These are phyloP conservation scores for Lepisosteus osseus DNA, from an alignment of 2,113 vertebrate genomes.

Conservation along the genomic window DNA sequence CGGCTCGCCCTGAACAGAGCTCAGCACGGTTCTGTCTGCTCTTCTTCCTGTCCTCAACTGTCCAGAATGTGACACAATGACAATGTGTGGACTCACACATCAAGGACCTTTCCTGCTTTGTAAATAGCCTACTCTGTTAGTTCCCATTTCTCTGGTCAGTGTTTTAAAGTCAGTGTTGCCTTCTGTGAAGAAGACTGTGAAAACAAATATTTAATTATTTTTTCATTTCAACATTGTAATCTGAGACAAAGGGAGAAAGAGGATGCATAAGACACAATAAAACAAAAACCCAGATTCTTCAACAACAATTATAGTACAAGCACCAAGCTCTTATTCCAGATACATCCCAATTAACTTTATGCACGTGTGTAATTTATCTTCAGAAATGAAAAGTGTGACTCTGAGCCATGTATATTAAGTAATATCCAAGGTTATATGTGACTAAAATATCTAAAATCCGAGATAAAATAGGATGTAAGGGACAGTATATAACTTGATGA, in stretches of 20 bases:
- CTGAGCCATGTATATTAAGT: slow-evolving; percentile 55
- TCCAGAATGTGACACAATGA: slow-evolving; percentile 1
- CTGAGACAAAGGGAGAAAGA: slow-evolving; percentile 19
- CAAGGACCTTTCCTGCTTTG: slow-evolving; percentile 51
- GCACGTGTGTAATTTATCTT: slow-evolving; percentile 33
- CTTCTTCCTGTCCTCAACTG: background rate
- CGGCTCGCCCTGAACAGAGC: slow-evolving; percentile 4
- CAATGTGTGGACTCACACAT: background rate
- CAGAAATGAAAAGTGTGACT: slow-evolving; percentile 50
- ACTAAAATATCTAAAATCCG: slow-evolving; percentile 71
- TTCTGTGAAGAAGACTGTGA: slow-evolving; percentile 51
- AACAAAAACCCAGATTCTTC: slow-evolving; percentile 2
- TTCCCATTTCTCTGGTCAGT: slow-evolving; percentile 46
- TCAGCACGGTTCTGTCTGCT: too few relatives aligned
- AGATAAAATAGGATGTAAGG: slow-evolving; percentile 56
- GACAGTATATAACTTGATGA: background rate
- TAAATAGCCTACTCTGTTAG: slow-evolving; percentile 67
- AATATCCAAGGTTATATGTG: slow-evolving; percentile 64
- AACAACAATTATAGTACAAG: background rate
- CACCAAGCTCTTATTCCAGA: background rate
- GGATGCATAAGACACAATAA: slow-evolving; percentile 8
- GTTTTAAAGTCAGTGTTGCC: slow-evolving; percentile 64
- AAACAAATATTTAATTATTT: slow-evolving; percentile 33
- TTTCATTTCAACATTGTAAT: slow-evolving; percentile 39
- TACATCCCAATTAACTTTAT: too few relatives aligned